Percentiles rank a stretch among this genome's conserved stretches.
These are phyloP conservation scores for Gnathonemus longibarbis DNA, from an alignment of 2,113 vertebrate species.

Conservation along the genomic window DNA sequence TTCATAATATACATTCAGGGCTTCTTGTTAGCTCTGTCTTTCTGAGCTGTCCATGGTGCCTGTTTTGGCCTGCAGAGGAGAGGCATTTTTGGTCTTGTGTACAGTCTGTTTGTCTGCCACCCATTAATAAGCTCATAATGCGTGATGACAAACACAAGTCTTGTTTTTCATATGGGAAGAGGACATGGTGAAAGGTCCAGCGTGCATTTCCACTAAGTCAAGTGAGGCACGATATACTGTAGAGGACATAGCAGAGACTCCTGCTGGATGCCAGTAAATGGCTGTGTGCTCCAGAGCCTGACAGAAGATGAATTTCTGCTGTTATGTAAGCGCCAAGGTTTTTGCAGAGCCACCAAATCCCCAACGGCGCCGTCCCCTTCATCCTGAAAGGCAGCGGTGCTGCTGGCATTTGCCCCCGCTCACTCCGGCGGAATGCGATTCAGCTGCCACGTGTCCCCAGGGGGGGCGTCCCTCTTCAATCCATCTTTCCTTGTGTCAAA, in stretches of 20 bases:
- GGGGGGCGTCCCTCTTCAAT: not conserved
- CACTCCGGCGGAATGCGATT: not conserved
- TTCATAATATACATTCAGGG: not conserved
- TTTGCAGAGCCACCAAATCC: not conserved
- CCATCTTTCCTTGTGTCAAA: not conserved
- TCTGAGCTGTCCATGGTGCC: constrained; percentile 2
- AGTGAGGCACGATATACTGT: not conserved
- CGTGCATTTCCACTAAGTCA: not conserved
- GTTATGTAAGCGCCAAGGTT: not conserved
- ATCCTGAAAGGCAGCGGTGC: not conserved
- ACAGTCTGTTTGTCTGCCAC: not conserved
- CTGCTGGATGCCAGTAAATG: not conserved
- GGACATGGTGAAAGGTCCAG: not conserved
- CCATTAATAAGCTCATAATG: not conserved
- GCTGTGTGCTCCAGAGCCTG: not conserved
- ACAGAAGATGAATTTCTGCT: not conserved
- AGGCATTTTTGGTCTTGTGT: not conserved
- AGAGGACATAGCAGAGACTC: not conserved
- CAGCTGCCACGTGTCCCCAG: not conserved
- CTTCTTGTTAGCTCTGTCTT: not conserved
- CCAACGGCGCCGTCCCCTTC: not conserved
- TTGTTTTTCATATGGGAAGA: not conserved
- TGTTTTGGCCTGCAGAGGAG: not conserved
- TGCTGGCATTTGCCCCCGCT: not conserved
- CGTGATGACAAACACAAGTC: not conserved